Conservation (phyloP, 1,140 invertebrate genomes). For the Alviniconcha marisindica region DNA sequence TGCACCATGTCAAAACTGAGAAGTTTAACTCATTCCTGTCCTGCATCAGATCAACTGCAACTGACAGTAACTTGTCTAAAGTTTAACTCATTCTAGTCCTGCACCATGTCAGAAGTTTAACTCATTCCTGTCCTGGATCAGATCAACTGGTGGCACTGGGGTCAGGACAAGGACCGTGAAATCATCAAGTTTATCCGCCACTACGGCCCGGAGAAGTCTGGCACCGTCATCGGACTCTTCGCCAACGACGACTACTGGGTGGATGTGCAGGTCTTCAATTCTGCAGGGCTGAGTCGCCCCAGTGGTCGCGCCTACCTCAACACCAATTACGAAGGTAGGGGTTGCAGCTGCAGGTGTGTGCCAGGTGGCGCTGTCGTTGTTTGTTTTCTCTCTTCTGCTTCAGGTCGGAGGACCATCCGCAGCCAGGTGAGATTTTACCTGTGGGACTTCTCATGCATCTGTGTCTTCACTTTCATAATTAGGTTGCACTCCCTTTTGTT, state of each 20-base stretch:
- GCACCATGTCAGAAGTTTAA: too few species aligned
- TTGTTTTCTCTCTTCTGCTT: too few species aligned
- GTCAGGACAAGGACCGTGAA: background rate
- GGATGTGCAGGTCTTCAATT: constrained; percentile 93
- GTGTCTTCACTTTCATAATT: too few species aligned
- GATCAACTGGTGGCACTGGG: constrained; percentile 42
- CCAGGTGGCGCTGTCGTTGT: constrained; percentile 2
- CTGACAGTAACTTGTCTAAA: too few species aligned
- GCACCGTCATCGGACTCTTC: constrained; percentile 93
- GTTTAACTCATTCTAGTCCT: too few species aligned
- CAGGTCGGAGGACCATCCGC: too few species aligned
- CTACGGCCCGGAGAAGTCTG: constrained; percentile 65
- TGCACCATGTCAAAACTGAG: too few species aligned
- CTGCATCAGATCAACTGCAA: constrained; percentile 37
- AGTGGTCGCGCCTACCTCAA: constrained; percentile 80
- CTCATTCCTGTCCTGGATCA: background rate
- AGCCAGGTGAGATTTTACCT: too few species aligned
- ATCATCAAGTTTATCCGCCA: constrained; percentile 29
- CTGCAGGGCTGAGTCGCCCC: constrained; percentile 94
- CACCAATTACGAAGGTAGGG: constrained; percentile 45
- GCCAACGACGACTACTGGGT: constrained; percentile 95
- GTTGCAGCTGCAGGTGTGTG: background rate
- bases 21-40: too few species aligned
- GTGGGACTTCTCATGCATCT: too few species aligned
- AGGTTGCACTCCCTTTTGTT: too few species aligned